Base-by-base conservation (phyloP, 2,113 vertebrate species). In the Polyodon spathula region DNA sequence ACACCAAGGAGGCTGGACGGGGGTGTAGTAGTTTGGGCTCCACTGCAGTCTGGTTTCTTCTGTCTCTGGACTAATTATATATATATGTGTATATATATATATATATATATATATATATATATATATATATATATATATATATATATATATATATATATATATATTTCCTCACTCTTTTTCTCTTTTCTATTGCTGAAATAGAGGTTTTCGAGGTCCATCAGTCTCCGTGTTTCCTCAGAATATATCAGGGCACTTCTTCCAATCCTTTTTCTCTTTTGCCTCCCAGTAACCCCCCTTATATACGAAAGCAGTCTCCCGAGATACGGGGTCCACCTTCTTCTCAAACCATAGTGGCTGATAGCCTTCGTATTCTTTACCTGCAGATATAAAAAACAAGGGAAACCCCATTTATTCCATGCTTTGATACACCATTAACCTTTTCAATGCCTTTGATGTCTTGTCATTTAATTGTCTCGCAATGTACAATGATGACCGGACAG, bases 211-310 rank as follows among this genome's bases (percentile, higher is more conserved):
- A 27, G 27, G 27, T 27, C 27, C 27, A 27, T 27, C 27, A 27
- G 27, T 27, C 27, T 27, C 27, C 48, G 58, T 40, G 58, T 38
- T 37, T 51, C 61, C 76, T 93, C 91, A 99, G 89, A 96, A 99
- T 86, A 99, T 97, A 74, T 89, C 76, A 0, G 93, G 90, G 76
- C 93, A 97, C 64, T 67, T 56, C 11, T 74, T 88, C 96, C 96
- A 99, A 83, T 97, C 89, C 73, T 92, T 89, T 63, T 63, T 85
- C 38, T 97, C 94, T 80, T 97, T 98, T 59, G 89, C 70, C 75
- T 99, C 96, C 96, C 96, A 98, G 85, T 99, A 99, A 61, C 94
- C 93, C 0, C 96, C 96, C 73, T 91, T 96, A 77, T 98, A 98
- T 64, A 93, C 69, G 37, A 86, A 98, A 76, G 78, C 85, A 2